Conservation (phyloP, 2,797 vertebrate species). For the Mus minutoides region DNA sequence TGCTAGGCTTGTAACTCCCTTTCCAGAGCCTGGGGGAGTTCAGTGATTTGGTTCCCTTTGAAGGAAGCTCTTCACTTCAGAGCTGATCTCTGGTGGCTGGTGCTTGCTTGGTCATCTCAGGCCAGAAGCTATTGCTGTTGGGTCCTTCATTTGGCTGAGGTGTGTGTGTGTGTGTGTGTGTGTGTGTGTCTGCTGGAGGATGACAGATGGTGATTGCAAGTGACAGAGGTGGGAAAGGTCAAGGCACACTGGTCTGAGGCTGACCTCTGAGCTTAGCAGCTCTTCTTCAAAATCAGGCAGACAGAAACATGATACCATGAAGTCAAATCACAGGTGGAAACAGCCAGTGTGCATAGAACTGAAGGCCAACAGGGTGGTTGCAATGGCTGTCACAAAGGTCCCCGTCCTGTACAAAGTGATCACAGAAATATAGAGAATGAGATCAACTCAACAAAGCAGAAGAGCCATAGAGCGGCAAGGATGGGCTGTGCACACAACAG, state of each 20-base stretch:
- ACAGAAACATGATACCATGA: not conserved
- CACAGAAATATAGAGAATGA: not conserved
- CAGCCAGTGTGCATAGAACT: not conserved
- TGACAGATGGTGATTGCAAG: too few relatives aligned
- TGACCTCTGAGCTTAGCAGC: not conserved
- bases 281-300: not conserved
- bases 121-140: not conserved
- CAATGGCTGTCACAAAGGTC: not conserved
- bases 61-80: not conserved
- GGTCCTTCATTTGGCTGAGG: too few relatives aligned
- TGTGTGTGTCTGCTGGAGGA: not conserved
- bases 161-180: too few relatives aligned
- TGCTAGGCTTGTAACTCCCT: not conserved
- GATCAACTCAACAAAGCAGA: not conserved
- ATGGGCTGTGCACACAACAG: too few relatives aligned
- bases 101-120: not conserved
- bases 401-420: not conserved
- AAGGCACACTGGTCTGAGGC: not conserved
- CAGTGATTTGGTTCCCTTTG: not conserved
- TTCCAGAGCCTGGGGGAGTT: not conserved
- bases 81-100: not conserved
- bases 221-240: not conserved
- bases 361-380: not conserved
- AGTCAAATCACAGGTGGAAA: not conserved
- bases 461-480: not conserved